These are phyloP conservation scores for Galaxias olidus DNA, from an alignment of 2,797 vertebrate genomes.

Conservation along the genomic window DNA sequence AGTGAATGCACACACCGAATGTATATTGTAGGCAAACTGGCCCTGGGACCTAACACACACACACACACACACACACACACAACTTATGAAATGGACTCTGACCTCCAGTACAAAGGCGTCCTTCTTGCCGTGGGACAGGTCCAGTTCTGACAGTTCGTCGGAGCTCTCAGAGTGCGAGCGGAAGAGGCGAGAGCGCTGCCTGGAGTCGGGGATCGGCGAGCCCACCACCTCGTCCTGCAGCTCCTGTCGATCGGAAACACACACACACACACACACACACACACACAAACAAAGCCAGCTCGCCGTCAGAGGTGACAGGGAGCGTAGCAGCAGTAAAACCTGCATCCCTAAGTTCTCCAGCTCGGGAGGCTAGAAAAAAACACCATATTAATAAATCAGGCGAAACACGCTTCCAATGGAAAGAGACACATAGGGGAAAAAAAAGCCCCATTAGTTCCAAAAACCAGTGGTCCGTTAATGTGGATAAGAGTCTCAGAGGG, in stretches of 20 bases:
- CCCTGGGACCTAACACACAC: neutral
- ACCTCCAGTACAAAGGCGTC: constrained; percentile 98
- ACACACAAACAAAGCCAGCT: too few relatives aligned
- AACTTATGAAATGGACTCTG: neutral
- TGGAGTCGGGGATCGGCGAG: constrained; percentile 93
- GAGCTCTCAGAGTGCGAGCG: constrained; percentile 98
- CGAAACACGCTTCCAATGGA: too few relatives aligned
- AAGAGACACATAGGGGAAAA: too few relatives aligned
- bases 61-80: constrained; percentile 21
- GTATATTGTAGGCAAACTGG: neutral
- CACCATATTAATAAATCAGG: too few relatives aligned
- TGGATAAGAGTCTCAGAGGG: neutral
- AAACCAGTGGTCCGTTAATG: neutral
- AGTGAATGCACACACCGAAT: neutral
- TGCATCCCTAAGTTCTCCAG: constrained; percentile 15
- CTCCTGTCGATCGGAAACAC: constrained; percentile 71
- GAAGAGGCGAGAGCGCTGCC: constrained; percentile 89
- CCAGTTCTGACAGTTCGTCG: constrained; percentile 93
- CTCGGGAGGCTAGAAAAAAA: too few relatives aligned
- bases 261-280: too few relatives aligned
- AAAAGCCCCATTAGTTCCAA: neutral
- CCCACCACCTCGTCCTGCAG: constrained; percentile 88
- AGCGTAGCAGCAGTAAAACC: constrained; percentile 12
- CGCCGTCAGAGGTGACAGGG: neutral
- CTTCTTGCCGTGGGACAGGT: constrained; percentile 97